These are phyloP conservation scores for Prietella phreatophila DNA, from an alignment of 2,113 vertebrate species.

Conservation along the genomic window DNA sequence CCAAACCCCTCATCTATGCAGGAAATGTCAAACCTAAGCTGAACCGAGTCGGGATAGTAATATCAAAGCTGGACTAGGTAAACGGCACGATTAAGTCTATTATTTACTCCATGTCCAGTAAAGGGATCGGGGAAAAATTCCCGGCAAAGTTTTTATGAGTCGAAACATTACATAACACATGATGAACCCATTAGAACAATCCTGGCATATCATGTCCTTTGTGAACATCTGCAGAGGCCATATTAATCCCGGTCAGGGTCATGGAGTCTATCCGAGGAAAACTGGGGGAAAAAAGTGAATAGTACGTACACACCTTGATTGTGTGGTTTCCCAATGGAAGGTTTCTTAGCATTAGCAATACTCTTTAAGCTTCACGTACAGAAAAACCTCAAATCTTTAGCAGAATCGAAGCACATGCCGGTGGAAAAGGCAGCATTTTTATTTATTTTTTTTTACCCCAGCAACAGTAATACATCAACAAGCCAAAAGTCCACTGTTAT, in stretches of 20 bases:
- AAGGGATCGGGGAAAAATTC: not conserved
- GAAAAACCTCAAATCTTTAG: too few species aligned
- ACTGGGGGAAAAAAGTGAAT: not conserved
- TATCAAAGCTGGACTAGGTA: slow-evolving; percentile 5
- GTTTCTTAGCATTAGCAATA: not conserved
- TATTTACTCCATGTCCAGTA: not conserved
- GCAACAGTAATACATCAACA: not conserved
- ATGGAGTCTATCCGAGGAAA: not conserved
- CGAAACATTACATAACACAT: not conserved
- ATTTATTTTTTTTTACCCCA: not conserved
- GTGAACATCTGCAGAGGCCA: not conserved
- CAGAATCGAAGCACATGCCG: not conserved
- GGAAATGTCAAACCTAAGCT: not conserved
- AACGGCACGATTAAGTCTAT: not conserved
- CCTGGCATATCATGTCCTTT: not conserved
- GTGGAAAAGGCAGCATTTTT: not conserved
- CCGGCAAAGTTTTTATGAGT: not conserved
- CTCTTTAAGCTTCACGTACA: not conserved
- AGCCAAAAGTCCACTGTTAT: not conserved
- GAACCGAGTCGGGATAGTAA: not conserved
- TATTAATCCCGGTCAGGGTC: not conserved
- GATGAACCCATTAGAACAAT: not conserved
- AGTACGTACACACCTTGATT: not conserved
- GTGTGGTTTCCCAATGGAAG: not conserved
- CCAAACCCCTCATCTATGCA: slow-evolving; percentile 34